phyloP scores from a whole-genome alignment of 2,888 invertebrate genomes.

The Apoderus coryli region DNA sequence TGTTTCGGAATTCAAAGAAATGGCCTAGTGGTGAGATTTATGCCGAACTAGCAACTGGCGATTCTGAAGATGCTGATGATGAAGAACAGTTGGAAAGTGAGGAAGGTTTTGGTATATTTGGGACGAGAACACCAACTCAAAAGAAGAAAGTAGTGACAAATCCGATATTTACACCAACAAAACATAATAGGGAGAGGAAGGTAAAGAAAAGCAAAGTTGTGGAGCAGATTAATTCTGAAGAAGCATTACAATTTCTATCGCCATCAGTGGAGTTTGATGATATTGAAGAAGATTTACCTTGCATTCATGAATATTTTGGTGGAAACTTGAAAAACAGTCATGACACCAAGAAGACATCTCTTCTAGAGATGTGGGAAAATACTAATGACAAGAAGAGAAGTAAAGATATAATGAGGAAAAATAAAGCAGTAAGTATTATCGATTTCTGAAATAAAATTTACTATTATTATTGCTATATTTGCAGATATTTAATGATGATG shows the following conservation, averaged over 20 bases:
- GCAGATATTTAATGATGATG: too few species aligned
- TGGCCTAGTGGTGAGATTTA: constrained; percentile 15
- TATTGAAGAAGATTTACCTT: constrained; percentile 17
- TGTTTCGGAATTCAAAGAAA: constrained; percentile 3
- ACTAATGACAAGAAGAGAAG: constrained; percentile 7
- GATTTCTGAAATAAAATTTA: too few species aligned
- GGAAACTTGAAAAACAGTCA: constrained; percentile 7
- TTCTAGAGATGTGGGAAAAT: neutral
- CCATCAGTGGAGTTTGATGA: constrained; percentile 17
- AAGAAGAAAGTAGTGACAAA: constrained; percentile 12
- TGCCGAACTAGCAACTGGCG: constrained; percentile 15
- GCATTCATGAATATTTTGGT: constrained; percentile 19
- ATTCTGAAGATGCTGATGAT: constrained; percentile 13
- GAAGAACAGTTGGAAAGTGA: constrained; percentile 11
- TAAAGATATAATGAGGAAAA: too few species aligned
- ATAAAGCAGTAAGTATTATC: too few species aligned
- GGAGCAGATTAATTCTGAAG: constrained; percentile 10
- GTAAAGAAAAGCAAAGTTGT: constrained; percentile 9
- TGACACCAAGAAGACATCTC: too few species aligned
- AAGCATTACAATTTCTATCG: constrained; percentile 14
- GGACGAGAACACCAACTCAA: constrained; percentile 8
- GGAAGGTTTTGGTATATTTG: too few species aligned
- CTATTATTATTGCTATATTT: too few species aligned
- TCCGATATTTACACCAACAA: constrained; percentile 4
- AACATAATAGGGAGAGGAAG: constrained; percentile 4